Evolutionary conservation across 2,113 vertebrate genomes (phyloP), one percentile per base, ranked within the genome.

Genomic region (Oceanites oceanicus): DNA sequence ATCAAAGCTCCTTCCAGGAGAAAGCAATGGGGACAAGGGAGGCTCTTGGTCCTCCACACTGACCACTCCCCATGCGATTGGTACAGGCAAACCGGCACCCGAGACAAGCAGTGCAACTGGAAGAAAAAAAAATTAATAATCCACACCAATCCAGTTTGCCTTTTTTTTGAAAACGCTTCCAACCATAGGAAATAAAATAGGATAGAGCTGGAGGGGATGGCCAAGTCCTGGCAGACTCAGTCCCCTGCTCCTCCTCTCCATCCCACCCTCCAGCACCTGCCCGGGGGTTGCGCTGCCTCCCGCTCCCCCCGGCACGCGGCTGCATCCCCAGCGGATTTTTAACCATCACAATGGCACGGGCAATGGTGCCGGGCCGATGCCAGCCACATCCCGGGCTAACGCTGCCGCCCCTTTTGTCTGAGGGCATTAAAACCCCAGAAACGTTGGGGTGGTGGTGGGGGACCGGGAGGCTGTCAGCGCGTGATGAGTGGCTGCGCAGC

Each of bases 1-100:
- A 10, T 5, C 36, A 20, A 34, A 19, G 22, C n/a, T 22, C 45
- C 72, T 45, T 30, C 49, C 44, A 23, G 58, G 53, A 38, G 36
- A 26, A 42, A 26, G 13, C 44, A 13, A 9, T 0, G 2, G 30
- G 55, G 20, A 34, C 26, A 5, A 58, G 49, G 67, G n/a, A 61
- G 29, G 7, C 18, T 5, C 21, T 18, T 7, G 18, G 14, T 52
- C 58, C 81, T 59, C 36, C 27, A 5, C 3, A 0, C 34, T 0
- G 22, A 44, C 26, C 61, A 0, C 38, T 18, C 32, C 7, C 2
- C 25, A 1, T 0, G 2, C 6, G 1, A 1, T 0, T 7, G 18
- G 17, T 1, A 14, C 12, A 2, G 36, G 13, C 25, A 58, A 50
- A 27, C 1, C 9, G 4, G 52, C 21, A 36, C 19, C 63, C 3